phyloP scores from a whole-genome alignment of 2,888 invertebrate genomes.

The Netelia melanura region DNA sequence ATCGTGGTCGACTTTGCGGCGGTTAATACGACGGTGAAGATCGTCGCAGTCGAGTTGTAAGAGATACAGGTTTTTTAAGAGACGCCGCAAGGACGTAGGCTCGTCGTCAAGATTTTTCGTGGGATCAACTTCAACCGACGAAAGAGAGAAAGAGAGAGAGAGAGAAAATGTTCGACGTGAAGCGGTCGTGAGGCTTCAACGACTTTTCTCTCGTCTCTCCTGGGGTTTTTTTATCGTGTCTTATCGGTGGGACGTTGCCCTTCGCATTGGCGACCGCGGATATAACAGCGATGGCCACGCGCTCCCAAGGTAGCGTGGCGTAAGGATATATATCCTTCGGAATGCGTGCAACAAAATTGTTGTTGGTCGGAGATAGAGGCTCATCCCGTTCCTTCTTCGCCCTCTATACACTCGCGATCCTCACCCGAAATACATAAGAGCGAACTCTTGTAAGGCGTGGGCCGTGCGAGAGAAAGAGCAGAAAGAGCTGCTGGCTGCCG shows the following conservation, averaged over 20 bases:
- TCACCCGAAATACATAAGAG: constrained; percentile 65
- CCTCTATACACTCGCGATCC: constrained; percentile 30
- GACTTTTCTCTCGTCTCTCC: constrained; percentile 45
- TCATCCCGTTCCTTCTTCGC: constrained; percentile 44
- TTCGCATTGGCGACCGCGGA: constrained; percentile 38
- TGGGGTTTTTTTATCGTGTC: constrained; percentile 46
- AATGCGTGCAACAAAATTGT: constrained; percentile 62
- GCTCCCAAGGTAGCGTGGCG: constrained; percentile 13
- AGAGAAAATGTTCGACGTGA: constrained; percentile 16
- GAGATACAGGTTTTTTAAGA: constrained; percentile 59
- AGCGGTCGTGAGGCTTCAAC: constrained; percentile 46
- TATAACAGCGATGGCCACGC: constrained; percentile 44
- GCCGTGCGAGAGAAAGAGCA: constrained; percentile 57
- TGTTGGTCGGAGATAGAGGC: constrained; percentile 29
- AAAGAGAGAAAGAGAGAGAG: not conserved
- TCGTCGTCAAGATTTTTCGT: constrained; percentile 28
- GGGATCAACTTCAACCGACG: constrained; percentile 37
- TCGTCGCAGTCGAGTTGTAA: constrained; percentile 16
- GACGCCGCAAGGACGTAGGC: constrained; percentile 17
- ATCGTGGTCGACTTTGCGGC: constrained; percentile 35
- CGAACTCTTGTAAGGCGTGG: constrained; percentile 68
- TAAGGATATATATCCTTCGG: constrained; percentile 44
- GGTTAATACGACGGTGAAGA: constrained; percentile 30
- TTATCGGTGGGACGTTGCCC: constrained; percentile 67
- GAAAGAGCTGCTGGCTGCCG: constrained; percentile 39